Conservation (phyloP, 2,113 vertebrate species). For the Lichenostomus cassidix region DNA sequence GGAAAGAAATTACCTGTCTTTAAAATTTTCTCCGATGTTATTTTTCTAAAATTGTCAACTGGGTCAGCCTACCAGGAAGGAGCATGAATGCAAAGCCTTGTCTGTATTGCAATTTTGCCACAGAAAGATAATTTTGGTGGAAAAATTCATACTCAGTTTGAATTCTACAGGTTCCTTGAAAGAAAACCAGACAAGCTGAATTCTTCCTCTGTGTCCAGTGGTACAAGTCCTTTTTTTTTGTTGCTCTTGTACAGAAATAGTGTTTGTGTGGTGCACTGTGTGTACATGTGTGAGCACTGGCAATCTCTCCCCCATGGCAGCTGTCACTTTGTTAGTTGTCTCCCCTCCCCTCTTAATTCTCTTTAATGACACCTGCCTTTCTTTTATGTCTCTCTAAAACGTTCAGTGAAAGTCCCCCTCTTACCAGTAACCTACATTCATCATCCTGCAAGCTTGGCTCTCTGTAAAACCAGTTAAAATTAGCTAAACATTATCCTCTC, state of each 20-base stretch:
- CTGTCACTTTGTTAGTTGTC: not conserved
- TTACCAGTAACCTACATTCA: not conserved
- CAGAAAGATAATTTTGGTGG: not conserved
- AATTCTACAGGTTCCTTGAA: not conserved
- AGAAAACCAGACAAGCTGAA: not conserved
- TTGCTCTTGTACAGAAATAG: accelerated
- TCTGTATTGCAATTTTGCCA: not conserved
- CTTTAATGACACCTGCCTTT: not conserved
- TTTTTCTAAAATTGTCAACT: not conserved
- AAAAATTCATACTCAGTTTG: not conserved
- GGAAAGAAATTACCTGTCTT: not conserved
- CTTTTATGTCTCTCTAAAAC: not conserved
- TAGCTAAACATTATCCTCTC: not conserved
- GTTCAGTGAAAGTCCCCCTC: not conserved
- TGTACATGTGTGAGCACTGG: not conserved
- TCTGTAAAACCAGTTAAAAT: not conserved
- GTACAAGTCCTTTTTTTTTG: not conserved
- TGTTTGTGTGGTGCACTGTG: not conserved
- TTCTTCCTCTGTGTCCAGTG: not conserved
- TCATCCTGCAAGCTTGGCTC: not conserved
- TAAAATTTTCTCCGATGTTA: not conserved
- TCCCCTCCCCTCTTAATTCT: not conserved
- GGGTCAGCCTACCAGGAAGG: not conserved
- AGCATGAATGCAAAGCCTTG: accelerated
- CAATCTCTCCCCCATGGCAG: not conserved